Conservation (phyloP, 2,797 vertebrate genomes). For the Cuculus canorus region DNA sequence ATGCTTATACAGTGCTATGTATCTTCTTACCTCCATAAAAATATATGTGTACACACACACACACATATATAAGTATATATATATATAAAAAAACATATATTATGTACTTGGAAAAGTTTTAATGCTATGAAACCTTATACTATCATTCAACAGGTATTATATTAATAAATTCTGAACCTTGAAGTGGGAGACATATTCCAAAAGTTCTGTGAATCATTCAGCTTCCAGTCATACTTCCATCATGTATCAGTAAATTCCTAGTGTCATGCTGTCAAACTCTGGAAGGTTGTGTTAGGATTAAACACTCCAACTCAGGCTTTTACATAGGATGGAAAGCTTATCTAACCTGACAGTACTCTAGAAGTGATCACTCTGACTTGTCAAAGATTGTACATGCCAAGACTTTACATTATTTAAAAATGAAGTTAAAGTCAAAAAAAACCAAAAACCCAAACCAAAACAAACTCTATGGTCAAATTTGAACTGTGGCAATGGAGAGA, state of each 20-base stretch:
- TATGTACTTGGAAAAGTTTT: neutral
- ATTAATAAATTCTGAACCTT: constrained; percentile 23
- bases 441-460: too few relatives aligned
- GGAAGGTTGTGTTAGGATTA: constrained; percentile 70
- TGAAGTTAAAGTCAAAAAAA: neutral
- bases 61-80: accelerated
- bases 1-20: neutral
- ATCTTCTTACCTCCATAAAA: neutral
- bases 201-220: constrained; percentile 55
- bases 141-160: neutral
- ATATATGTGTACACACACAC: too few relatives aligned
- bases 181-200: neutral
- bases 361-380: constrained; percentile 72
- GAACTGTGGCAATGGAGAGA: neutral
- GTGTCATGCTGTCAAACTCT: constrained; percentile 64
- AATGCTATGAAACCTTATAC: neutral
- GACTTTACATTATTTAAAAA: constrained; percentile 59
- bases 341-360: constrained; percentile 70
- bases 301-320: constrained; percentile 51
- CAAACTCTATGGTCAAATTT: neutral
- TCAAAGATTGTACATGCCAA: constrained; percentile 63
- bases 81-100: too few relatives aligned
- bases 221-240: constrained; percentile 49
- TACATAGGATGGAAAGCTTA: constrained; percentile 62
- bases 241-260: constrained; percentile 39